Evolutionary conservation across 2,797 vertebrate genomes (phyloP).

Genomic region (Dromococcyx pavoninus): DNA sequence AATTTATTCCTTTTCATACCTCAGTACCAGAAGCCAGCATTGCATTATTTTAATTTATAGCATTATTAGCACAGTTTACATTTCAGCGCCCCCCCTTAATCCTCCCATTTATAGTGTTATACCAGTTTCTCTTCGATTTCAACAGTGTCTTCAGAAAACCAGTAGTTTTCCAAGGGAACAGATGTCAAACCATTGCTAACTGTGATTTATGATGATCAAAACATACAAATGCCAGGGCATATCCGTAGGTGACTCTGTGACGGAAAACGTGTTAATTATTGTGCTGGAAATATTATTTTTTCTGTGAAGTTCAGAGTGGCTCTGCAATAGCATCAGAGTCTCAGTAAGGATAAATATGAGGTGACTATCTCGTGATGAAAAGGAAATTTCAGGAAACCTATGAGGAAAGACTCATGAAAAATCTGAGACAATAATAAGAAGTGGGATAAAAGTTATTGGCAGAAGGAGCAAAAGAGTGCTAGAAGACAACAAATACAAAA

Average conservation of each 20-base stretch:
- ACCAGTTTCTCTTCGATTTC: background rate
- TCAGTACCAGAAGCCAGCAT: background rate
- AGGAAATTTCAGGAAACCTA: background rate
- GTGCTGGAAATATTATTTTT: background rate
- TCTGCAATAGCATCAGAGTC: background rate
- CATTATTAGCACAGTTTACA: constrained; percentile 27
- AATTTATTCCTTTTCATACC: constrained; percentile 21
- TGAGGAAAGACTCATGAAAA: background rate
- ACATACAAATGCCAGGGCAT: fast-evolving
- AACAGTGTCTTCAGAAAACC: background rate
- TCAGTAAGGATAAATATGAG: background rate
- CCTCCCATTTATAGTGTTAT: background rate
- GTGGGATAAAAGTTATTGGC: background rate
- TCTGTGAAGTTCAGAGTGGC: background rate
- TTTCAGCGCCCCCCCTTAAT: background rate
- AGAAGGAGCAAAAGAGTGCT: background rate
- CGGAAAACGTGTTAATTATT: background rate
- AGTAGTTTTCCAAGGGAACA: background rate
- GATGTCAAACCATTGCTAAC: background rate
- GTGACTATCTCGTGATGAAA: background rate
- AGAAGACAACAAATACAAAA: background rate
- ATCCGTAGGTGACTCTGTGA: background rate
- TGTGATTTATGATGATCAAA: background rate
- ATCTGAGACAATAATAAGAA: background rate
- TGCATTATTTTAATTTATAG: constrained; percentile 39